These are phyloP conservation scores for Canis aureus DNA, from an alignment of 2,113 vertebrate species.

Conservation along the genomic window DNA sequence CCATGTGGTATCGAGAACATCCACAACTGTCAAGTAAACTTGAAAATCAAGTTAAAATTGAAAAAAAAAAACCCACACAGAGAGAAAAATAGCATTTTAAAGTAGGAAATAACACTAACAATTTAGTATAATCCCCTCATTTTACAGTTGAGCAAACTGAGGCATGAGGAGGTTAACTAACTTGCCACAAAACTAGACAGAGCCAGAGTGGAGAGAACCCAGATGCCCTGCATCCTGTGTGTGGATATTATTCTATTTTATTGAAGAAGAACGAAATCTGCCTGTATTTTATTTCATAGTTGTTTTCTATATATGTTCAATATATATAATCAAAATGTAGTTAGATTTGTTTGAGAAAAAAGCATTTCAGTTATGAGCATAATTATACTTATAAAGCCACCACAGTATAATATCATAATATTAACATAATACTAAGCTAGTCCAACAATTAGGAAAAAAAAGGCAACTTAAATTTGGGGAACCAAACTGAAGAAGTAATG, in stretches of 20 bases:
- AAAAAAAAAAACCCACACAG: background rate
- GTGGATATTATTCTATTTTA: no score
- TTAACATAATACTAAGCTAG: background rate
- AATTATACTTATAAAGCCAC: background rate
- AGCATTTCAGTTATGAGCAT: background rate
- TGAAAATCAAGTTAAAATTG: background rate
- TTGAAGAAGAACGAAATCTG: background rate
- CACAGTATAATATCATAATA: background rate
- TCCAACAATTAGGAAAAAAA: background rate
- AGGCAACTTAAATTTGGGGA: background rate
- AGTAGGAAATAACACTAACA: background rate
- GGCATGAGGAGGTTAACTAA: background rate
- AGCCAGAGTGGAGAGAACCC: background rate
- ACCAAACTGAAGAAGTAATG: background rate
- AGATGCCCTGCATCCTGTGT: rapidly evolving
- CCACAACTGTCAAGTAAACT: background rate
- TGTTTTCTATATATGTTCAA: background rate
- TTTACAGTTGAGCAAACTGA: background rate
- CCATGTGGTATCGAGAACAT: background rate
- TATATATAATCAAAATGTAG: background rate
- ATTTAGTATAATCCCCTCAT: background rate
- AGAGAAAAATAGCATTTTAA: background rate
- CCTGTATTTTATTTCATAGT: background rate
- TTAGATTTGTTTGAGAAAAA: background rate
- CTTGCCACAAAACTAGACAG: no score